Evolutionary conservation across 1,140 invertebrate genomes (phyloP).

Genomic region (Drosophila mayri): DNA sequence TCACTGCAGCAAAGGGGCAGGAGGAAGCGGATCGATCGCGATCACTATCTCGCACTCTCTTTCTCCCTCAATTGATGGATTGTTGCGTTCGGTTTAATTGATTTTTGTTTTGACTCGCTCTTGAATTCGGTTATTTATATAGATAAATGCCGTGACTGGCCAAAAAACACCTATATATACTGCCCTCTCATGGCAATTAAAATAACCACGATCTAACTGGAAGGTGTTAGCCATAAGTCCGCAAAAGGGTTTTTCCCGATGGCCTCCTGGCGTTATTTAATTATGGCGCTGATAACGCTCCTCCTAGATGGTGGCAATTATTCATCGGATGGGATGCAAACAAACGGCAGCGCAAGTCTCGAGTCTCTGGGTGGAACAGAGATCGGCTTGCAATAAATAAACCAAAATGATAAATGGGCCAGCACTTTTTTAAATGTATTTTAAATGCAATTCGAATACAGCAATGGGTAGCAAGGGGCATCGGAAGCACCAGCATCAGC

Average conservation of each 20-base stretch:
- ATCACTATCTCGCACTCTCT: conserved; percentile 30
- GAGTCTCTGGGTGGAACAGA: conserved; percentile 19
- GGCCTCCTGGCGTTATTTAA: conserved; percentile 84
- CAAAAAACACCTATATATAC: conserved; percentile 19
- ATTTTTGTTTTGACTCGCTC: conserved; percentile 73
- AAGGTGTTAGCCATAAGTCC: conserved; percentile 26
- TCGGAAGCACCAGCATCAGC: conserved; percentile 22
- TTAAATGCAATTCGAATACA: conserved; percentile 80
- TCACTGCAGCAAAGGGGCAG: neutral
- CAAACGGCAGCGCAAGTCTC: conserved; percentile 20
- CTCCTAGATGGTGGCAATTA: conserved; percentile 84
- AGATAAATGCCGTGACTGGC: conserved; percentile 43
- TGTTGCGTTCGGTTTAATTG: conserved; percentile 70
- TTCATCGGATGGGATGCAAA: conserved; percentile 63
- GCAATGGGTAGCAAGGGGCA: conserved; percentile 53
- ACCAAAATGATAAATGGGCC: conserved; percentile 77
- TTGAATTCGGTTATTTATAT: conserved; percentile 39
- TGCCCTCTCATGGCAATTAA: conserved; percentile 68
- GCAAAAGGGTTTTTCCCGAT: neutral
- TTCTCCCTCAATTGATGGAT: conserved; percentile 63
- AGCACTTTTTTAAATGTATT: conserved; percentile 78
- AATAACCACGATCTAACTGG: conserved; percentile 43
- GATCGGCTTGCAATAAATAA: conserved; percentile 76
- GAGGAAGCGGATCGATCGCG: conserved; percentile 16
- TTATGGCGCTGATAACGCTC: conserved; percentile 84